Evolutionary conservation across 2,797 vertebrate genomes (phyloP).

Genomic region (Crax fasciolata): DNA sequence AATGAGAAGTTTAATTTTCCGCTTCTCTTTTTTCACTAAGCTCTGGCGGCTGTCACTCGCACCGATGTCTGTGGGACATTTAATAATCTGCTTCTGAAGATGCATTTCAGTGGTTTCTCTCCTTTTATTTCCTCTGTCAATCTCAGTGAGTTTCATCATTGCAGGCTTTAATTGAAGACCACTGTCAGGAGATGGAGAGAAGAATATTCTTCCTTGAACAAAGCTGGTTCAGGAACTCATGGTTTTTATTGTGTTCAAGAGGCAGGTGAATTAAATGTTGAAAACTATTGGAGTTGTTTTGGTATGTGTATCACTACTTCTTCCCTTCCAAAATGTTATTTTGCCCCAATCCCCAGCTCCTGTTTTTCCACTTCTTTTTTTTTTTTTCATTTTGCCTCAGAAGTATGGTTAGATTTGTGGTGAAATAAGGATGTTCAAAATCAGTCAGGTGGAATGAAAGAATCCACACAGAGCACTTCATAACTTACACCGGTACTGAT

Average conservation of each 20-base stretch:
- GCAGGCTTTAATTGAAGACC: slow-evolving; percentile 60
- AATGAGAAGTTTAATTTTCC: slow-evolving; percentile 76
- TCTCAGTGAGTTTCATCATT: slow-evolving; percentile 32
- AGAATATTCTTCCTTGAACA: slow-evolving; percentile 1
- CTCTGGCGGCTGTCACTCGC: slow-evolving; percentile 8
- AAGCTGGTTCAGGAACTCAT: neutral
- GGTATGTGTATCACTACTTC: neutral
- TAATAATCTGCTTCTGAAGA: slow-evolving; percentile 52
- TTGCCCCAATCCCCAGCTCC: neutral
- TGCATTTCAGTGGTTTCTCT: slow-evolving; percentile 45
- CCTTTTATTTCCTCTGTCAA: slow-evolving; percentile 33
- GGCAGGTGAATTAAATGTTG: slow-evolving; percentile 2
- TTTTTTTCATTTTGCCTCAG: neutral
- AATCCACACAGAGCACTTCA: neutral
- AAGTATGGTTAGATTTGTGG: neutral
- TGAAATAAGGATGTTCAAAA: neutral
- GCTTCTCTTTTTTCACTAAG: slow-evolving; percentile 36
- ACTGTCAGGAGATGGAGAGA: slow-evolving; percentile 32
- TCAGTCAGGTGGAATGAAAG: neutral
- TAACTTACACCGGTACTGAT: neutral
- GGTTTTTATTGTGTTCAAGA: slow-evolving; percentile 9
- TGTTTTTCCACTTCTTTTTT: neutral
- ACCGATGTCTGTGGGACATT: neutral
- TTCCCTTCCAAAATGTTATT: neutral
- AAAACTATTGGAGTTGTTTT: neutral